phyloP scores from a whole-genome alignment of 2,888 invertebrate genomes.

The Drosophila barbarae region DNA sequence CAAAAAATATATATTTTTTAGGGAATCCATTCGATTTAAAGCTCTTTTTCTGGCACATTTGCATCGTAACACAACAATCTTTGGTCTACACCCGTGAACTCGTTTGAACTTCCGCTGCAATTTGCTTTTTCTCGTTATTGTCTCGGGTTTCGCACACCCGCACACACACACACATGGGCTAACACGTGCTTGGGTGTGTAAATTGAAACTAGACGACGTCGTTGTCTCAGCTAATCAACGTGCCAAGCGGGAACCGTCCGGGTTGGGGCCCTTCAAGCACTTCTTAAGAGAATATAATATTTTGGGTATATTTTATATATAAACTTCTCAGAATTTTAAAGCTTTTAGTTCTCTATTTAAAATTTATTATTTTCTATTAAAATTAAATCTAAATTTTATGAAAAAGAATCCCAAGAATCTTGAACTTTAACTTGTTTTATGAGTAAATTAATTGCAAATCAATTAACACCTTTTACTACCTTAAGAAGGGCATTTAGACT shows the following conservation, averaged over 20 bases:
- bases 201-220: slow-evolving; percentile 50
- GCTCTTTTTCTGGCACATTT: neutral
- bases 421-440: no score
- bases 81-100: slow-evolving; percentile 55
- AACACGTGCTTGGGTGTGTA: slow-evolving; percentile 63
- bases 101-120: slow-evolving; percentile 66
- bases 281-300: no score
- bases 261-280: no score
- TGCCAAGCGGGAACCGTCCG: slow-evolving; percentile 1
- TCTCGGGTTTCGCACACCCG: slow-evolving; percentile 56
- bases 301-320: no score
- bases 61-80: slow-evolving; percentile 9
- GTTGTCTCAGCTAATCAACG: slow-evolving; percentile 46
- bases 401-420: neutral
- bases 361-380: no score
- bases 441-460: neutral
- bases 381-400: no score
- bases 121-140: slow-evolving; percentile 55
- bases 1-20: neutral
- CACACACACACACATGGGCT: slow-evolving; percentile 23
- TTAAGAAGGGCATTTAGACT: neutral
- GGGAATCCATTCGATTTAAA: neutral
- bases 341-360: neutral
- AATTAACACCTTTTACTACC: neutral
- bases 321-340: no score